A percentile compares a stretch with the other conserved stretches of the same genome.
phyloP scores from a whole-genome alignment of 2,113 vertebrate genomes.

The Orientallactaga bullata region DNA sequence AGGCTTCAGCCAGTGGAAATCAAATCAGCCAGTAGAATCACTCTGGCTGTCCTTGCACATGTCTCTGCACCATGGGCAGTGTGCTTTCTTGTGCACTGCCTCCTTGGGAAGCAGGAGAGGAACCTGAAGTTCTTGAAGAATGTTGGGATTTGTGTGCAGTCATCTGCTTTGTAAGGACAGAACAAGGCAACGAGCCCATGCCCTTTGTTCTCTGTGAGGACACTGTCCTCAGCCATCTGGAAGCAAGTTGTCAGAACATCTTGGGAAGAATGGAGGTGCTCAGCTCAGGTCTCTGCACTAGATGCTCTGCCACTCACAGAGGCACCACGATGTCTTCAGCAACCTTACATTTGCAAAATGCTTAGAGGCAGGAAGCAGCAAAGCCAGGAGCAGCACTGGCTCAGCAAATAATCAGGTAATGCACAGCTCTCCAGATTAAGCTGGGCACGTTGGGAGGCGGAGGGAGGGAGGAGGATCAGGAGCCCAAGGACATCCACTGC shows the following conservation, averaged over 20 bases:
- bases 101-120: background rate
- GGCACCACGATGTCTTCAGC: background rate
- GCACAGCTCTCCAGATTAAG: too few species aligned
- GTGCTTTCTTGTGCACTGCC: background rate
- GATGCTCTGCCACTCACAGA: accelerated
- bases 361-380: background rate
- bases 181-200: background rate
- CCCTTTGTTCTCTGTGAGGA: background rate
- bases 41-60: background rate
- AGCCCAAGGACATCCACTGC: too few species aligned
- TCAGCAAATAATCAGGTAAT: background rate
- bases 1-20: background rate
- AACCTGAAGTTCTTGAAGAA: background rate
- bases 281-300: background rate
- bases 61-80: background rate
- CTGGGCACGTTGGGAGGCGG: too few species aligned
- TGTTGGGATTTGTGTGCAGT: background rate
- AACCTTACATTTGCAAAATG: background rate
- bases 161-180: background rate
- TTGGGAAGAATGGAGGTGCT: slow-evolving; percentile 6
- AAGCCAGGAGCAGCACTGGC: background rate
- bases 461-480: too few species aligned
- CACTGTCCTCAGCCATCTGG: background rate
- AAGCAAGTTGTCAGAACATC: background rate
- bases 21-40: background rate